Evolutionary conservation across 2,113 vertebrate genomes (phyloP), one percentile per base, ranked within the genome.

Genomic region (Notechis scutatus): DNA sequence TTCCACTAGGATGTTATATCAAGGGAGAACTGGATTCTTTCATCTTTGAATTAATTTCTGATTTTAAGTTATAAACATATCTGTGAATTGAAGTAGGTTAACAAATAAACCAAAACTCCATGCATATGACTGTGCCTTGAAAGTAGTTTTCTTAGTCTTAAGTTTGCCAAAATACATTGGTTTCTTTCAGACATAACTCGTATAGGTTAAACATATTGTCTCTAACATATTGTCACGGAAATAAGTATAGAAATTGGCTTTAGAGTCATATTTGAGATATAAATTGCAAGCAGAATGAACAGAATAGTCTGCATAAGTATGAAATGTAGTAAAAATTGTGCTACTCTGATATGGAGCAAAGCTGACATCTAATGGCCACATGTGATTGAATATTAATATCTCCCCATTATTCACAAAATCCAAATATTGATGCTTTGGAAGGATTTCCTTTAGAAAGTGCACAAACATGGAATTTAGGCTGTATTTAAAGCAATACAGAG

Each of bases 321-420:
- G 3, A 1, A 0, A 21, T 34, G n/a, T 34, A 85, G 59, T 1
- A 18, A 0, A 4, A 55, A 3, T 1, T 87, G 29, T 0, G 2
- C 8, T 47, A 74, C 21, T 54, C 3, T 0, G 42, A n/a, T 1
- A 57, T 39, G 0, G 92, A 87, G 57, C 26, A 61, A 92, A 57
- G n/a, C 85, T 94, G 97, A 96, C 97, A 96, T 94, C 97, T 97
- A 97, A 95, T 26, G 97, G 96, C 91, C 29, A 94, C 2, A 92
- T 61, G 47, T 50, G 20, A 39, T n/a, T 34, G 57, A 45, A 61
- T 42, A 52, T n/a, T 21, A 47, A 20, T 45, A 7, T 85, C 55
- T 42, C 42, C 6, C 55, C 20, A 81, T 45, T 69, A n/a, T 45
- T 45, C 55, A n/a, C n/a, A 39, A 56, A 91, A 56, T 24, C 47